phyloP scores from a whole-genome alignment of 2,888 invertebrate species.

The Dinocampus coccinellae region DNA sequence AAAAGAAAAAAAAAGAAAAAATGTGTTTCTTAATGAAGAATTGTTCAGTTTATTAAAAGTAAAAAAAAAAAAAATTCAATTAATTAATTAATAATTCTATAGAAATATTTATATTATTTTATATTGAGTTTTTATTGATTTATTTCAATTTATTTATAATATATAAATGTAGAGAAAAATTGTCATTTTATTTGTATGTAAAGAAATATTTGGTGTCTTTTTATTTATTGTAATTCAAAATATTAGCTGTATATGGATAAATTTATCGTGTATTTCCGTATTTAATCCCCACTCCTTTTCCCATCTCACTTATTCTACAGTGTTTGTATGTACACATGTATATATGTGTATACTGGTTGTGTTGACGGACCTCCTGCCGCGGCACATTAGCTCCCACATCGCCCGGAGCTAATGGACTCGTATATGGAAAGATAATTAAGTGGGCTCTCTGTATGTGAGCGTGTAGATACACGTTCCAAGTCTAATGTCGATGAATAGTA shows the following conservation, averaged over 20 bases:
- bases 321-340: too few species aligned
- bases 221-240: too few species aligned
- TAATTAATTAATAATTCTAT: too few species aligned
- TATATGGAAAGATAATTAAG: conserved; percentile 44
- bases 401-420: conserved; percentile 45
- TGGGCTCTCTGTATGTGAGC: conserved; percentile 34
- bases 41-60: neutral
- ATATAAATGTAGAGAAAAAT: too few species aligned
- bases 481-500: neutral
- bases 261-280: too few species aligned
- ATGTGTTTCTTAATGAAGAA: neutral
- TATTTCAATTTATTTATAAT: too few species aligned
- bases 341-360: conserved; percentile 19
- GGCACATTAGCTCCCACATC: conserved; percentile 40
- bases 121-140: too few species aligned
- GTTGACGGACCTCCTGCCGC: conserved; percentile 37
- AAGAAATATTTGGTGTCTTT: too few species aligned
- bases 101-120: too few species aligned
- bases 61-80: too few species aligned
- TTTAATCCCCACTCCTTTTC: neutral
- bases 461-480: conserved; percentile 4
- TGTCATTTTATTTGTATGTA: too few species aligned
- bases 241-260: too few species aligned
- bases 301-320: conserved; percentile 26
- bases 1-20: neutral